Percentiles rank a stretch among this genome's conserved stretches.
phyloP scores from a whole-genome alignment of 2,797 vertebrate genomes.

The Atherinosoma microstoma region DNA sequence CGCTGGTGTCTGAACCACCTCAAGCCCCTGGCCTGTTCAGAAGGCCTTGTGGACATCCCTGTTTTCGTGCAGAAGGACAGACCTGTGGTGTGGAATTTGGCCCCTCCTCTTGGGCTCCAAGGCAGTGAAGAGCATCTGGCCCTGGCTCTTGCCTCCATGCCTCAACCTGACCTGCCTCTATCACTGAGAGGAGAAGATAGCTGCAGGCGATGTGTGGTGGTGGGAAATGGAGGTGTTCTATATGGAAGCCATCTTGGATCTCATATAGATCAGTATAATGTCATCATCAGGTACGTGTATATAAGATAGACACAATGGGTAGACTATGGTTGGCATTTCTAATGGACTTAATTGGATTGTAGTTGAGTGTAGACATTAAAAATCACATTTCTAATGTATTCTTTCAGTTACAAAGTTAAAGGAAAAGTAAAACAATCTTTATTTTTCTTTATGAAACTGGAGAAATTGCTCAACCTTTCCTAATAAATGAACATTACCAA shows the following conservation, averaged over 20 bases:
- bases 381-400: too few relatives aligned
- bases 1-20: conserved; percentile 70
- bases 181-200: conserved; percentile 38
- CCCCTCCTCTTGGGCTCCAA: conserved; percentile 81
- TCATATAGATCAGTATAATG: conserved; percentile 84
- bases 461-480: too few relatives aligned
- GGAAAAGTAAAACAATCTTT: too few relatives aligned
- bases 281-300: conserved; percentile 81
- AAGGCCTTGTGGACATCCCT: conserved; percentile 73
- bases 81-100: conserved; percentile 47
- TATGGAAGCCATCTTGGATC: conserved; percentile 82
- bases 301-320: not conserved
- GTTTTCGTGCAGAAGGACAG: conserved; percentile 75
- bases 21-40: conserved; percentile 52
- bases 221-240: conserved; percentile 84
- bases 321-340: not conserved
- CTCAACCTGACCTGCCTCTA: conserved; percentile 67
- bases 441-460: too few relatives aligned
- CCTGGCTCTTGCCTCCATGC: conserved; percentile 73
- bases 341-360: too few relatives aligned
- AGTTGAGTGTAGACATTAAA: too few relatives aligned
- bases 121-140: conserved; percentile 77
- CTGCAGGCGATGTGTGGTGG: conserved; percentile 83
- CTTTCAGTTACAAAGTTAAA: too few relatives aligned
- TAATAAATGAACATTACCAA: too few relatives aligned